Base-by-base conservation (phyloP, 2,888 invertebrate species). In the Callinectes sapidus region DNA sequence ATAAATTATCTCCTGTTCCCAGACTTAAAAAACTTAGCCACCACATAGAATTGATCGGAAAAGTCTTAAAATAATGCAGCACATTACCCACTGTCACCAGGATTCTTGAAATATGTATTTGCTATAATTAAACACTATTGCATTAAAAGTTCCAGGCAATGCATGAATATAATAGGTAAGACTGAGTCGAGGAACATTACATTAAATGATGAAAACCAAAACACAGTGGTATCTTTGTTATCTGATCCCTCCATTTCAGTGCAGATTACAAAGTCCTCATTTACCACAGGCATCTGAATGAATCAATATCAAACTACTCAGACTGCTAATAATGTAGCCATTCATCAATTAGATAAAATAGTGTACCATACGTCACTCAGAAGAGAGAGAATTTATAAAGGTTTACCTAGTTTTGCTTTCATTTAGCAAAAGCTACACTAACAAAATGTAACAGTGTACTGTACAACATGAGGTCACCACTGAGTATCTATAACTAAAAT, bases 31-130 rank as follows among this genome's bases (percentile, higher is more conserved):
- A 81, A 35, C 32, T 35, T 81, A n/a, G n/a, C n/a, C 81, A 90
- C 32, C n/a, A 39, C 23, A 71, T 66, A 39, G 32, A 42, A 42
- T 35, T 42, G 28, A 71, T 28, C 71, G 3, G 61, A 23, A 61
- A 23, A 10, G 23, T 28, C 71, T n/a, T 71, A 32, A 90, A 90
- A 54, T 77, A 77, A 90, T 85, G 81, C 48, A 90, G 23, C 39
- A 35, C 71, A 71, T 71, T 28, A 71, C 71, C 28, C 28, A n/a
- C 71, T 28, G 10, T 71, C 71, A 71, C 23, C 61, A 35, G 32
- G 32, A 18, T 18, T 3, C 35, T 81, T 81, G 18, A 35, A 14
- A 35, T 81, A 35, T 3, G 35, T 81, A 35, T 81, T 16, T n/a
- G 13, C n/a, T 71, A 71, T 28, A 28, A 71, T 28, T 28, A 71